Evolutionary conservation across 2,113 vertebrate genomes (phyloP).

Genomic region (Poeciliopsis occidentalis): DNA sequence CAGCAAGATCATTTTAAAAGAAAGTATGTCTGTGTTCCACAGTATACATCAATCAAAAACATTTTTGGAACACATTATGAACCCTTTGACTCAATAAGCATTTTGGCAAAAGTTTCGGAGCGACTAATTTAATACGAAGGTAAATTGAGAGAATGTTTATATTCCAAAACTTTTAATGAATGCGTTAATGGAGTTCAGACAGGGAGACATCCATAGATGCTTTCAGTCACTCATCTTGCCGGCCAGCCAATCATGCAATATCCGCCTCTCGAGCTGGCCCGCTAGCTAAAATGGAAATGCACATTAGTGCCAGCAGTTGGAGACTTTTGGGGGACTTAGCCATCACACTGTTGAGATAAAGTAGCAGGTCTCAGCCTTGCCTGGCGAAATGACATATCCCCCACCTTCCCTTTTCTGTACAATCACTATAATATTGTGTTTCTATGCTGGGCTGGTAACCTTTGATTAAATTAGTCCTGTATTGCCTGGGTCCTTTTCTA

Average conservation of each 20-base stretch:
- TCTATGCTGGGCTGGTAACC: slow-evolving; percentile 77
- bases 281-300: slow-evolving; percentile 72
- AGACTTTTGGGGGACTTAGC: slow-evolving; percentile 68
- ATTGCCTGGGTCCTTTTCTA: slow-evolving; percentile 77
- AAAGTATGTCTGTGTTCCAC: neutral
- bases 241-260: slow-evolving; percentile 52
- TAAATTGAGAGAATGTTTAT: neutral
- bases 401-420: slow-evolving; percentile 68
- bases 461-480: slow-evolving; percentile 81
- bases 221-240: slow-evolving; percentile 45
- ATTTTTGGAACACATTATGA: neutral
- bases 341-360: slow-evolving; percentile 73
- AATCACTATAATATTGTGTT: slow-evolving; percentile 77
- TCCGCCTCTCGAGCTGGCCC: slow-evolving; percentile 52
- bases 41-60: neutral
- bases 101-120: neutral
- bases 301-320: slow-evolving; percentile 56
- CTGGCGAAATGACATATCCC: slow-evolving; percentile 70
- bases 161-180: slow-evolving; percentile 18
- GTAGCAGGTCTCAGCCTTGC: slow-evolving; percentile 72
- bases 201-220: slow-evolving; percentile 22
- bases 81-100: neutral
- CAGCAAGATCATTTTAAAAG: neutral
- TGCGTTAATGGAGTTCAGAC: slow-evolving; percentile 15
- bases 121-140: neutral